Base-by-base conservation (phyloP, 2,113 vertebrate genomes). In the Lathamus discolor region DNA sequence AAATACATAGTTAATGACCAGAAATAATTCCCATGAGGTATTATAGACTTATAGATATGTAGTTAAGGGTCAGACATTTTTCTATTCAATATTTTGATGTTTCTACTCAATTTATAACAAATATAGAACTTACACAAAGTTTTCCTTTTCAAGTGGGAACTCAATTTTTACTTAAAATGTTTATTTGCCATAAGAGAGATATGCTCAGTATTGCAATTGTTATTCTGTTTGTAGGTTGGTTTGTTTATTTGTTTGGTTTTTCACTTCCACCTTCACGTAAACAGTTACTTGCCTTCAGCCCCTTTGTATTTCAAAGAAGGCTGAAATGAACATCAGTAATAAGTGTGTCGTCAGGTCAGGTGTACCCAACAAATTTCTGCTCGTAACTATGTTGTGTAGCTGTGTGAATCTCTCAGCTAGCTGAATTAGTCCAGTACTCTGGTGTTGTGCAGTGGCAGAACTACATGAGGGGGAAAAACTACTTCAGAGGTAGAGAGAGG, bases 401-500 rank as follows among this genome's bases (percentile, higher is more conserved):
- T 6, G 4, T 22, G 13, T 51, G 25, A 7, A 11, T 27, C 24
- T 66, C 10, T 39, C 11, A 41, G 6, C 17, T 48, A 15, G 31
- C 48, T 80, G 64, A 20, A 10, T 43, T 73, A 61, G n/a, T 59
- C 41, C 15, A 9, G 14, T 13, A 18, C 8, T 12, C 25, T 18
- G 46, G 4, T 55, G 46, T 57, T 59, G 63, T 86, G 57, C n/a
- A 28, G 11, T 31, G 59, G 35, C 64, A 62, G n/a, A 48, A 22
- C 46, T 70, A 19, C 33, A 9, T 23, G 33, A 13, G 55, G 20
- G 13, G 5, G 25, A 35, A 63, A 19, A 24, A 35, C n/a, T 49
- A 3, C 1, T 2, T 19, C 13, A 17, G n/a, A 27, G 27, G 17
- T 33, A 33, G 19, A 61, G 41, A 72, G 3, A 3, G 28, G 5